Evolutionary conservation across 2,113 vertebrate genomes (phyloP).

Genomic region (Corydoras maculifer): DNA sequence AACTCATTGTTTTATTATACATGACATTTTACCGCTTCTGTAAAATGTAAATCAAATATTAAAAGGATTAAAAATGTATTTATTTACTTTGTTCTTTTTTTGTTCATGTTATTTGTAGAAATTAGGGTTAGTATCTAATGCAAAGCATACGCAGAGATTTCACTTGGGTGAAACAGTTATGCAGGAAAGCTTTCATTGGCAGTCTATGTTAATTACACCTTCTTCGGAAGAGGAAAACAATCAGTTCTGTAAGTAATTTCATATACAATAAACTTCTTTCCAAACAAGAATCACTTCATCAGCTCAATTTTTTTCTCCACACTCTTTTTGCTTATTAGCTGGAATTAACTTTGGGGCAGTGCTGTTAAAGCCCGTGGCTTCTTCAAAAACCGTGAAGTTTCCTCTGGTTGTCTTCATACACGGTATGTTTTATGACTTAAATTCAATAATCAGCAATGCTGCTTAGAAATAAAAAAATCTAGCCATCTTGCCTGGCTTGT

Average conservation of each 20-base stretch:
- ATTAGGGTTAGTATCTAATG: conserved; percentile 58
- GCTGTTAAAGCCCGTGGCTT: conserved; percentile 55
- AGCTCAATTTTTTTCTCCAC: too few species aligned
- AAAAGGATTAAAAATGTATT: too few species aligned
- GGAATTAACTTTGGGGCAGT: conserved; percentile 66
- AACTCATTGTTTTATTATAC: too few species aligned
- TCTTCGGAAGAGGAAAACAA: conserved; percentile 60
- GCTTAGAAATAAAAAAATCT: too few species aligned
- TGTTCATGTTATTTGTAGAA: conserved; percentile 49
- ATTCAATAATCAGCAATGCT: too few species aligned
- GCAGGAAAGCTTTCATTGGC: conserved; percentile 67
- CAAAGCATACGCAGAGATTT: conserved; percentile 54
- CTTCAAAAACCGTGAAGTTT: conserved; percentile 17
- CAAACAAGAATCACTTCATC: too few species aligned
- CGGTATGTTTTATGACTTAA: conserved; percentile 48
- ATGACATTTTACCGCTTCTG: too few species aligned
- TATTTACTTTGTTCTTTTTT: too few species aligned
- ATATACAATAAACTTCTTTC: too few species aligned
- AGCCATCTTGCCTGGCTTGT: too few species aligned
- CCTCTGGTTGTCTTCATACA: conserved; percentile 74
- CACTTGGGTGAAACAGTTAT: conserved; percentile 52
- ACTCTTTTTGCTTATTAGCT: conserved; percentile 30
- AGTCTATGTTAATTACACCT: conserved; percentile 57
- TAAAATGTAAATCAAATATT: too few species aligned
- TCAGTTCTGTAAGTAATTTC: conserved; percentile 55